Base-by-base conservation (phyloP, 1,140 invertebrate genomes). In the Plectrocnemia conspersa region DNA sequence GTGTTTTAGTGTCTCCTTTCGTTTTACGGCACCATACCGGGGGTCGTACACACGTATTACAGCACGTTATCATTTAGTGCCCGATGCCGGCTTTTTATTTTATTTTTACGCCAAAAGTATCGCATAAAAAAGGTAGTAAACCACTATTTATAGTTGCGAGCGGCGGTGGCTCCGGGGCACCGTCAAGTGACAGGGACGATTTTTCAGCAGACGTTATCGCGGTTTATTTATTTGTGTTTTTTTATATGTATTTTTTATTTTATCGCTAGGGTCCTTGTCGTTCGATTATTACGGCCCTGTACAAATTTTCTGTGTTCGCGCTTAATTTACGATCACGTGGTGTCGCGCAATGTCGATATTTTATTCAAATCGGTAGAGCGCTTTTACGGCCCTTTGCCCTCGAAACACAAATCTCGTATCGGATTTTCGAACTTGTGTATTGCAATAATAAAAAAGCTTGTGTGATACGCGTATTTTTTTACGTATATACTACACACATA, bases 41-140 rank as follows among this genome's bases (percentile, higher is more conserved):
- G 58, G 52, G 53, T 56, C 58, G 53, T 52, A 57, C 58, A 40
- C 54, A 56, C 58, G 49, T 56, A 60, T 56, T 60, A 56, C 50
- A 45, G 49, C 54, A 45, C 58, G 58, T 61, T 61, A 61, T 61
- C 59, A 61, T 61, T 61, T 57, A 61, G 54, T 57, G 50, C 48
- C 56, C 56, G 42, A 54, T 36, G 48, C 42, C 41, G 32, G 52
- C 32, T 23, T 54, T 59, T 59, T 60, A 60, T 60, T 60, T 60
- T 55, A 60, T 52, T 61, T 61, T 61, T 56, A 61, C 49, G 52
- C 46, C 52, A 35, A 35, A 44, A 54, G 54, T 57, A 53, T 46
- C 49, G 59, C 59, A 57, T 61, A 61, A 61, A 61, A n/a, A 61
- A 54, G 41, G 50, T 52, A 40, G 50, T 61, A 61, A 61, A 61